Conservation (phyloP, 2,888 invertebrate species). For the Anthophora plumipes region DNA sequence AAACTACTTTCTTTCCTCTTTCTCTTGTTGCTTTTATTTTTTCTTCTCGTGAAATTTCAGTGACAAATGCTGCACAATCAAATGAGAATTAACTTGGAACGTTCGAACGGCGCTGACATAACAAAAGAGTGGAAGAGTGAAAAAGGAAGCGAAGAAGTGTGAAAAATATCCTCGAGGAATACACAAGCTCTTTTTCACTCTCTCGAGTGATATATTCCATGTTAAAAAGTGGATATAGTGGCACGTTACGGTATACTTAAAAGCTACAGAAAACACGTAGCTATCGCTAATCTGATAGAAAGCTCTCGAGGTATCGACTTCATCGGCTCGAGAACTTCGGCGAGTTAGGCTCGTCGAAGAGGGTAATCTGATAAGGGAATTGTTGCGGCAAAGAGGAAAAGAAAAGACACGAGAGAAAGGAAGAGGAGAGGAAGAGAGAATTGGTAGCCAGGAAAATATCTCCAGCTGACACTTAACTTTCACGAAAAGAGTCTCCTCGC, state of each 20-base stretch:
- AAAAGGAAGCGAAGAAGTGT: not conserved
- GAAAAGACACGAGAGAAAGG: too few relatives aligned
- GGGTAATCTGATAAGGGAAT: constrained; percentile 31
- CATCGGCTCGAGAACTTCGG: constrained; percentile 3
- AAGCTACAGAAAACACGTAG: too few relatives aligned
- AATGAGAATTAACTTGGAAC: not conserved
- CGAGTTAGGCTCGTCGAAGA: constrained; percentile 16
- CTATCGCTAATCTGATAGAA: constrained; percentile 2
- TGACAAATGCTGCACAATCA: not conserved
- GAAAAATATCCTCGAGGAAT: not conserved
- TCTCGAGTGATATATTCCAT: too few relatives aligned
- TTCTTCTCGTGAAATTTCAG: too few relatives aligned
- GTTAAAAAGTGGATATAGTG: too few relatives aligned
- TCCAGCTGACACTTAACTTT: constrained; percentile 54
- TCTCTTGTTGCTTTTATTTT: not conserved
- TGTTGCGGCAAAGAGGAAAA: not conserved
- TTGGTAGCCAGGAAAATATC: constrained; percentile 27
- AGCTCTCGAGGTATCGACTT: constrained; percentile 1
- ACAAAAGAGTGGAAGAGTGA: too few relatives aligned
- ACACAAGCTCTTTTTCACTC: too few relatives aligned
- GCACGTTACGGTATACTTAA: too few relatives aligned
- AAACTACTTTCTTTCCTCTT: not conserved
- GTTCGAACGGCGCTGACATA: not conserved
- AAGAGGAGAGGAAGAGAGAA: not conserved
- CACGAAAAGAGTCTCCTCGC: constrained; percentile 25